These are phyloP conservation scores for Plutella xylostella DNA, from an alignment of 2,888 invertebrate genomes.

Conservation along the genomic window DNA sequence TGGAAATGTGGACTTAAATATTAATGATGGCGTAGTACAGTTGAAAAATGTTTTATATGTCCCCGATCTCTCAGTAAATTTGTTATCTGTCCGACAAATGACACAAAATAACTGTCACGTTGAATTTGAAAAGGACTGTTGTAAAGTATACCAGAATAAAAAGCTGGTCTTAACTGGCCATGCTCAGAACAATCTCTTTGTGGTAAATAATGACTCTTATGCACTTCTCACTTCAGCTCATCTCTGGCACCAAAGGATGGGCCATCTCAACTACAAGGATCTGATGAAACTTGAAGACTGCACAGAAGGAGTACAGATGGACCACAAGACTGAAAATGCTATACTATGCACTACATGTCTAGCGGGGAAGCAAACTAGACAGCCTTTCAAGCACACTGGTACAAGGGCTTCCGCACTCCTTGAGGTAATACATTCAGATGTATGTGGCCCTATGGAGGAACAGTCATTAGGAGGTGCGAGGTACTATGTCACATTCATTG, in stretches of 20 bases:
- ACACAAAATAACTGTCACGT: background rate
- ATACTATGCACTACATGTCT: background rate
- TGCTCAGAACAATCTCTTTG: background rate
- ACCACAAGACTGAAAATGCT: background rate
- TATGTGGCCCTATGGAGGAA: constrained; percentile 23
- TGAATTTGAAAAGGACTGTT: background rate
- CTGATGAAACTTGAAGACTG: background rate
- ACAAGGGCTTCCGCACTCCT: background rate
- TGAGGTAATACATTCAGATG: constrained; percentile 23
- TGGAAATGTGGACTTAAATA: background rate
- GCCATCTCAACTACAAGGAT: background rate
- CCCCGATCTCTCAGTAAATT: background rate
- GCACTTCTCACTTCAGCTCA: background rate
- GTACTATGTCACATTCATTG: constrained; percentile 25
- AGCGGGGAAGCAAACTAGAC: background rate
- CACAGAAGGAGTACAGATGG: background rate
- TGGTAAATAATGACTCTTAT: background rate
- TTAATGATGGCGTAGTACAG: background rate
- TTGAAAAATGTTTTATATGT: background rate
- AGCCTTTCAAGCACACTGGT: background rate
- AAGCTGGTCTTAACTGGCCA: background rate
- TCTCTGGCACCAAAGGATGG: background rate
- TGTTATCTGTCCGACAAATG: background rate
- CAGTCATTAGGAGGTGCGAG: constrained; percentile 19
- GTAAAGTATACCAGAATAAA: background rate